phyloP scores from a whole-genome alignment of 2,797 vertebrate genomes.

The Crenuchus spilurus region DNA sequence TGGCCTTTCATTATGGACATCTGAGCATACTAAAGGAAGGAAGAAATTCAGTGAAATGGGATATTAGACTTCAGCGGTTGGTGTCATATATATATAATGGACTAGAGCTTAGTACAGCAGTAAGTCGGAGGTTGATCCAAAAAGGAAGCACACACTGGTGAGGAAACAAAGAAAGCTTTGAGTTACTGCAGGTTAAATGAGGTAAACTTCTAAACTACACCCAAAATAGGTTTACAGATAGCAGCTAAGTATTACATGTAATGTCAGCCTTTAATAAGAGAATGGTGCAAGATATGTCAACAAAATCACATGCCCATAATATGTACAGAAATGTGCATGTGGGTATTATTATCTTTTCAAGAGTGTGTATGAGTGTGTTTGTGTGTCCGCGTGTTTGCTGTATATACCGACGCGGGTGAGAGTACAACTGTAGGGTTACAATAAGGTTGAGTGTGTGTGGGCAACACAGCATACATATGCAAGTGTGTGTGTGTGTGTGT shows the following conservation, averaged over 20 bases:
- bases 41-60: not conserved
- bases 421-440: not conserved
- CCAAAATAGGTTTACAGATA: slow-evolving; percentile 7
- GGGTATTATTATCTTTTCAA: no score
- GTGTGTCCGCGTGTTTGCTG: no score
- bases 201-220: slow-evolving; percentile 16
- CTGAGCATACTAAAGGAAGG: not conserved
- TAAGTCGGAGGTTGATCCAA: not conserved
- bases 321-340: no score
- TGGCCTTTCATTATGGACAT: not conserved
- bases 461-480: not conserved
- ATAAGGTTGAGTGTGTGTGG: not conserved
- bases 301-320: not conserved
- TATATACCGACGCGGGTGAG: no score
- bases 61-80: slow-evolving; percentile 2
- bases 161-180: slow-evolving; percentile 15
- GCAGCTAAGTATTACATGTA: not conserved
- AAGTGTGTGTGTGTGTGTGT: slow-evolving; percentile 19
- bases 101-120: not conserved
- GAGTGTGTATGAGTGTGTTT: no score
- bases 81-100: not conserved
- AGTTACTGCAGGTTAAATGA: not conserved
- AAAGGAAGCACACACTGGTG: not conserved
- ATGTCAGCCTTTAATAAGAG: not conserved
- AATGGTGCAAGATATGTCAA: not conserved